Evolutionary conservation across 1,140 invertebrate species (phyloP), one percentile per base, ranked within the genome.

Genomic region (Cylas formicarius): DNA sequence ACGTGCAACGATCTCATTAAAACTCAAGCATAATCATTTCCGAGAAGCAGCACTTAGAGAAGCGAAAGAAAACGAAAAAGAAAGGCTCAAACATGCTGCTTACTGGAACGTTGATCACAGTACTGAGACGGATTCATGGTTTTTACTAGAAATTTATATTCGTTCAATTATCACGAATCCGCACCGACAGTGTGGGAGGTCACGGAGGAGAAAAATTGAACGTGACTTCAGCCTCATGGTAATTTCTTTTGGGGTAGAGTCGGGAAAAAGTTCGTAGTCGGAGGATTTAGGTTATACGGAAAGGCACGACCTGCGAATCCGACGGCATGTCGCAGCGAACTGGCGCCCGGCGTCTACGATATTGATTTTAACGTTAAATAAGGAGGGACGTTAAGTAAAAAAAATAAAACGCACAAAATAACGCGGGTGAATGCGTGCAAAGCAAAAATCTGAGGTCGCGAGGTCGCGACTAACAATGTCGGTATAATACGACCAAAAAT

Each of bases 41-140:
- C n/a, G n/a, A n/a, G n/a, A n/a, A n/a, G n/a, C n/a, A n/a, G n/a
- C n/a, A n/a, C n/a, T n/a, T n/a, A n/a, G n/a, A n/a, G n/a, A n/a
- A n/a, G n/a, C n/a, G n/a, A n/a, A n/a, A n/a, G n/a, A n/a, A n/a
- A n/a, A n/a, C n/a, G n/a, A n/a, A n/a, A n/a, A n/a, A n/a, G n/a
- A n/a, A n/a, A n/a, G n/a, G n/a, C n/a, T n/a, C n/a, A n/a, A n/a
- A n/a, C n/a, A n/a, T n/a, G n/a, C n/a, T 24, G 42, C 61, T 62
- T 60, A 62, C 61, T 61, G 48, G 61, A 61, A 43, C 53, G 51
- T 33, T 52, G 43, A 56, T 62, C 60, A 63, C 57, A 62, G 53
- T 60, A 50, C 49, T 61, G 50, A 62, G 60, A 62, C 60, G 60
- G 61, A 62, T 59, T 63, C 61, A 63, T 63, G 40, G 48, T 19